Evolutionary conservation across 2,113 vertebrate genomes (phyloP).

Genomic region (Dermatemys mawii): DNA sequence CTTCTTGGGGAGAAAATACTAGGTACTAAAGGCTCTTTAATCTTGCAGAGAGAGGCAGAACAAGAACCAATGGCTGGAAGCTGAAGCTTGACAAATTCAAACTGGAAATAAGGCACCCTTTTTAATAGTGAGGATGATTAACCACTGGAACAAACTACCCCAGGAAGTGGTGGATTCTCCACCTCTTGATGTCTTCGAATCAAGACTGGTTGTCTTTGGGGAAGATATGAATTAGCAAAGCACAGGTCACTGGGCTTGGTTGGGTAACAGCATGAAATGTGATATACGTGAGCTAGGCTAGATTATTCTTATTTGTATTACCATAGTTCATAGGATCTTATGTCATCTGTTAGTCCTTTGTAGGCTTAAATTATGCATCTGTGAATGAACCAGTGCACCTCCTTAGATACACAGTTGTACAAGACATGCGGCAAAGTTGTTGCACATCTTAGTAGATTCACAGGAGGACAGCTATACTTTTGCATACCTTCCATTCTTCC

Average conservation of each 20-base stretch:
- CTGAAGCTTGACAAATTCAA: neutral
- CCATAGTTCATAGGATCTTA: neutral
- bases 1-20: neutral
- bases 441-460: neutral
- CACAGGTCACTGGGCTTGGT: neutral
- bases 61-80: neutral
- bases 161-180: neutral
- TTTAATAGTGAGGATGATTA: neutral
- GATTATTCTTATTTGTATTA: neutral
- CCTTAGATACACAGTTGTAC: neutral
- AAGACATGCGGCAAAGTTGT: neutral
- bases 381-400: neutral
- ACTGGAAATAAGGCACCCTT: neutral
- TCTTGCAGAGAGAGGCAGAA: neutral
- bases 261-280: neutral
- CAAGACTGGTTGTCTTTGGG: neutral
- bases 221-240: neutral
- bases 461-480: neutral
- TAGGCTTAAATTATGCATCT: neutral
- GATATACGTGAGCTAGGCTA: neutral
- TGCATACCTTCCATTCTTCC: neutral
- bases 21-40: neutral
- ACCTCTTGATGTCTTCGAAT: neutral
- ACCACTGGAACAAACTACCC: neutral
- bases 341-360: neutral